Base-by-base conservation (phyloP, 2,888 invertebrate species). In the Thera britannica region DNA sequence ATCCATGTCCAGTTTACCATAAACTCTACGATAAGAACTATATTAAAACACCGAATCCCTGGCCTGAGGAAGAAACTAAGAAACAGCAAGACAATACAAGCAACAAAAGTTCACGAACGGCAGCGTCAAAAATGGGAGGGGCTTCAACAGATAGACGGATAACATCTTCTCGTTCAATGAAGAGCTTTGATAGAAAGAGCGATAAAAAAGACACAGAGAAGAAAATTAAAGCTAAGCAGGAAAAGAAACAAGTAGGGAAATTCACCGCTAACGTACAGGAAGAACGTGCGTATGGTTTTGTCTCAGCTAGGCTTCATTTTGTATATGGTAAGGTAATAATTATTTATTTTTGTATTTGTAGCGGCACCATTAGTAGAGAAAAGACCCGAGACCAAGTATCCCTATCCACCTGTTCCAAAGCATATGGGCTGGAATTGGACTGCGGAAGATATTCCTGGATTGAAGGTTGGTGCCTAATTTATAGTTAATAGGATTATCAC, bases 391-490 rank as follows among this genome's bases (percentile, higher is more conserved):
- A 34, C 65, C 4, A 87, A 83, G 64, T 88, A 89, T 70, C 85
- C 86, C 0, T 90, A 90, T 70, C 91, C 90, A 2, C 71, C 82
- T 0, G 94, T 94, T 6, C 93, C 93, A 0, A 86, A 84, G 68
- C 66, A 86, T 62, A 94, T 91, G 93, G 94, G 94, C 1, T 94
- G 94, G 94, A 88, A 91, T 72, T 94, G 93, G 93, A 88, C 72
- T 3, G 92, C 93, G 2, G 89, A 92, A 62, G 92, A 93, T 70
- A 81, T 90, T 67, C 92, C 92, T 0, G 93, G 92, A 69, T 68
- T 93, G 82, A 90, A 92, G 88, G 93, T 62, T 46, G 34, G 11
- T 11, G 5, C 23, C 23, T 23, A 23, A 23, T 23, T 23, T 23
- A 23, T 23, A 23, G 23, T 23, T 23, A 23, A 23, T 23, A 23